phyloP scores from a whole-genome alignment of 2,113 vertebrate genomes.

The Tetraodon nigroviridis region DNA sequence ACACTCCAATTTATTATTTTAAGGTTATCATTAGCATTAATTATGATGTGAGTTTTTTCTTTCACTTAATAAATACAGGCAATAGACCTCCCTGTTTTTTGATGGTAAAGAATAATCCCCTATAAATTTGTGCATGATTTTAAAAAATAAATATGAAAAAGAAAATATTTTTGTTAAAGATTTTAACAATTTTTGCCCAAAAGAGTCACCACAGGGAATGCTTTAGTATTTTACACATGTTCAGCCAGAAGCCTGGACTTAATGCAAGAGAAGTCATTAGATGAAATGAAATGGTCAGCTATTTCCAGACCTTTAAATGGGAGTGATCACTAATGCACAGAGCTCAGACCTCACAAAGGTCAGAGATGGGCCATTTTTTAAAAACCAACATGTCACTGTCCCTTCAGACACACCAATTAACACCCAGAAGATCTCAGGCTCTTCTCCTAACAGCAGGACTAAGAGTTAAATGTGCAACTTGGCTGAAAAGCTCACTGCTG shows the following conservation, averaged over 20 bases:
- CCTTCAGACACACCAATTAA: slow-evolving; percentile 46
- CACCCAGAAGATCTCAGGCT: slow-evolving; percentile 40
- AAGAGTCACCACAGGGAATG: slow-evolving; percentile 19
- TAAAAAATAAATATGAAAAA: too few relatives aligned
- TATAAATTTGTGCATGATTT: too few relatives aligned
- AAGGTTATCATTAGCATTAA: too few relatives aligned
- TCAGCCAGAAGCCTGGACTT: slow-evolving; percentile 29
- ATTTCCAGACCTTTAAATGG: slow-evolving; percentile 51
- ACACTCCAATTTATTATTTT: too few relatives aligned
- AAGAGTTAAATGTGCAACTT: slow-evolving; percentile 35
- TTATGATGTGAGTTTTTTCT: too few relatives aligned
- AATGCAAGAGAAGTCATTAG: slow-evolving; percentile 34
- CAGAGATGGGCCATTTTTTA: slow-evolving; percentile 40
- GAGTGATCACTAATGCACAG: slow-evolving; percentile 32
- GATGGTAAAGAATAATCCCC: too few relatives aligned
- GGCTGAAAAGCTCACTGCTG: slow-evolving; percentile 23
- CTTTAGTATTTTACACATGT: slow-evolving; percentile 48
- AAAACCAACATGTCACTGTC: slow-evolving; percentile 36
- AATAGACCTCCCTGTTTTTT: too few relatives aligned
- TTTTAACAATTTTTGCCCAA: too few relatives aligned
- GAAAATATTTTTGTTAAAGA: too few relatives aligned
- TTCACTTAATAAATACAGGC: too few relatives aligned
- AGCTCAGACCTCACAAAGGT: slow-evolving; percentile 44
- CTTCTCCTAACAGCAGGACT: slow-evolving; percentile 43
- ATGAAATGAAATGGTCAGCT: slow-evolving; percentile 39